Conservation (phyloP, 2,888 invertebrate genomes). For the Axea sp. region DNA sequence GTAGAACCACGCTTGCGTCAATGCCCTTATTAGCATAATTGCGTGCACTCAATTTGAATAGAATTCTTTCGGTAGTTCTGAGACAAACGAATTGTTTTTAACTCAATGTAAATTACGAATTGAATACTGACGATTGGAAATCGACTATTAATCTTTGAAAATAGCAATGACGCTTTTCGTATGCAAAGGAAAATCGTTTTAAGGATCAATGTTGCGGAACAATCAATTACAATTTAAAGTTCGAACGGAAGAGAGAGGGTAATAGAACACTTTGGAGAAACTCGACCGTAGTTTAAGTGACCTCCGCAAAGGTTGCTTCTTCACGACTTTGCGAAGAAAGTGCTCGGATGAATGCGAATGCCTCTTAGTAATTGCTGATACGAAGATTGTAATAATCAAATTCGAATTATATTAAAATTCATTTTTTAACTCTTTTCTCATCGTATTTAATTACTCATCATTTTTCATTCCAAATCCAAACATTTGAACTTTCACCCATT, state of each 20-base stretch:
- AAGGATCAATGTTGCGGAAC: conserved; percentile 25
- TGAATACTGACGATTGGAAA: conserved; percentile 10
- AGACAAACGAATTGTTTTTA: conserved; percentile 14
- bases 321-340: conserved; percentile 73
- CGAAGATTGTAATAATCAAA: conserved; percentile 24
- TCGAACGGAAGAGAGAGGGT: conserved; percentile 49
- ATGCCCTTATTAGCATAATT: conserved; percentile 11
- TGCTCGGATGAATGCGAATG: conserved; percentile 65
- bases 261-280: conserved; percentile 71
- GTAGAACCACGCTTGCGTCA: not conserved
- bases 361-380: conserved; percentile 36
- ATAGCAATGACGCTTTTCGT: conserved; percentile 4
- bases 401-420: not conserved
- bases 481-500: too few relatives aligned
- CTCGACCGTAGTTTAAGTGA: conserved; percentile 72
- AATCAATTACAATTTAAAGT: conserved; percentile 53
- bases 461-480: too few relatives aligned
- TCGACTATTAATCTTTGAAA: conserved; percentile 10
- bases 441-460: too few relatives aligned
- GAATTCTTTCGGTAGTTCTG: conserved; percentile 8
- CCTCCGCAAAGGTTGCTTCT: conserved; percentile 75
- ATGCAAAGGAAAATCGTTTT: conserved; percentile 37
- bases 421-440: too few relatives aligned
- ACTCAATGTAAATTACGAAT: not conserved
- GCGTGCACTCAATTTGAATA: conserved; percentile 22